Evolutionary conservation across 2,888 invertebrate species (phyloP), one percentile per base, ranked within the genome.

Genomic region (Drosophila aldrichi): DNA sequence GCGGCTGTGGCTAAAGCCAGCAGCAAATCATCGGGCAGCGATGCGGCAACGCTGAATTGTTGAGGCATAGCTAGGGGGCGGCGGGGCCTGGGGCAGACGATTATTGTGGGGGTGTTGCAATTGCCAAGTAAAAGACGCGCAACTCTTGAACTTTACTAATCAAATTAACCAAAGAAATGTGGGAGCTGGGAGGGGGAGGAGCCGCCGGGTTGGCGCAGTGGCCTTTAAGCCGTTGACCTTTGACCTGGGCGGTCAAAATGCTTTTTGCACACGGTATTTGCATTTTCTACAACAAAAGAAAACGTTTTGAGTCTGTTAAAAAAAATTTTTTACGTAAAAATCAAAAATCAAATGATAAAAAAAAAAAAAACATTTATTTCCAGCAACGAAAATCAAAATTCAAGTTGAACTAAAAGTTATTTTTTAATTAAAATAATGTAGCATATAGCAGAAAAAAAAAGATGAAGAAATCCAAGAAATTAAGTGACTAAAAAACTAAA

Each of bases 141-240:
- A 48, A 59, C 70, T 56, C 55, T 34, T 25, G 36, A 68, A 62
- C 73, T 65, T 57, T 73, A 88, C 86, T 88, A 85, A 88, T 74
- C 79, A 60, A 77, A 88, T 82, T 85, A 87, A 87, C 86, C 83
- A 80, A 88, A 88, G 83, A 88, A 65, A 61, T 46, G 36, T 16
- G 8, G 7, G 29, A 5, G 14, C 29, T 29, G n/a, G 0, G 49
- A 2, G 22, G 25, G 25, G 25, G 25, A 25, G 25, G 7, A 25
- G 25, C 12, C 1, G 14, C 14, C 20, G 25, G n/a, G 25, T 0
- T 12, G 46, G 0, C 12, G 40, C 8, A 16, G n/a, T 40, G 36
- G 44, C 20, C 18, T 49, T 48, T 34, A 18, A 41, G 43, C 20
- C 55, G 51, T 57, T 70, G 51, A 65, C 60, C 62, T 64, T 59